phyloP scores from a whole-genome alignment of 30 jellyfish, hydroid and myxozoan genomes.

The Aurelia sp. region DNA sequence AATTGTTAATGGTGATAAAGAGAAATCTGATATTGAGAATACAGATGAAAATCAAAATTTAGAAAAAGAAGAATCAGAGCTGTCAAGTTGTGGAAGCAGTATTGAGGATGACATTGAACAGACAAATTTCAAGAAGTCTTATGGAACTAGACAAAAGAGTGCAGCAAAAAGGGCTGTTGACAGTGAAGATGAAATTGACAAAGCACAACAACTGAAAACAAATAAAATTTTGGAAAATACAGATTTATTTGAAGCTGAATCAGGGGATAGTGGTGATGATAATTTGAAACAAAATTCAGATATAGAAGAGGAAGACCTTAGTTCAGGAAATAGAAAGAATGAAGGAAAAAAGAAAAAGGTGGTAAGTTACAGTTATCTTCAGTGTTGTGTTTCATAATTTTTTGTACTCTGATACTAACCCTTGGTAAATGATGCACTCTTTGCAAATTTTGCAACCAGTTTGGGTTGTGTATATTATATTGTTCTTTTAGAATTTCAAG shows the following conservation, averaged over 20 bases:
- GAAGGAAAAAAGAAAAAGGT: neutral
- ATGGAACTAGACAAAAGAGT: slow-evolving; percentile 34
- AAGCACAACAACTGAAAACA: slow-evolving; percentile 28
- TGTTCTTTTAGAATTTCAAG: no score
- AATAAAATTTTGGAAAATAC: slow-evolving; percentile 5
- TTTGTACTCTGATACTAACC: neutral
- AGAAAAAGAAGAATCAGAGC: slow-evolving; percentile 12
- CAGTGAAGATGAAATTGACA: slow-evolving; percentile 12
- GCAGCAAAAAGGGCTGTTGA: neutral
- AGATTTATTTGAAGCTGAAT: slow-evolving; percentile 61
- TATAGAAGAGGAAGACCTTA: neutral
- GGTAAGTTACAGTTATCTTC: neutral
- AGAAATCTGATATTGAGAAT: neutral
- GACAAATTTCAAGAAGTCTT: neutral
- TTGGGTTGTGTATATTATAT: no score
- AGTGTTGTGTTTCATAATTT: neutral
- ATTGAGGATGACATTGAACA: slow-evolving; percentile 10
- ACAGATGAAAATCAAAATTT: neutral
- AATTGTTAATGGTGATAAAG: neutral
- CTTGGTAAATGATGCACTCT: neutral
- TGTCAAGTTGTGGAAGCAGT: no score
- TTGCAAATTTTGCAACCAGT: neutral
- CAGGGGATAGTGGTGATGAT: slow-evolving; percentile 21
- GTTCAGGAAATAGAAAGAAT: neutral
- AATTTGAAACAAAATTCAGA: neutral